Base-by-base conservation (phyloP, 2,888 invertebrate species). In the Heteromyza rotundicornis region DNA sequence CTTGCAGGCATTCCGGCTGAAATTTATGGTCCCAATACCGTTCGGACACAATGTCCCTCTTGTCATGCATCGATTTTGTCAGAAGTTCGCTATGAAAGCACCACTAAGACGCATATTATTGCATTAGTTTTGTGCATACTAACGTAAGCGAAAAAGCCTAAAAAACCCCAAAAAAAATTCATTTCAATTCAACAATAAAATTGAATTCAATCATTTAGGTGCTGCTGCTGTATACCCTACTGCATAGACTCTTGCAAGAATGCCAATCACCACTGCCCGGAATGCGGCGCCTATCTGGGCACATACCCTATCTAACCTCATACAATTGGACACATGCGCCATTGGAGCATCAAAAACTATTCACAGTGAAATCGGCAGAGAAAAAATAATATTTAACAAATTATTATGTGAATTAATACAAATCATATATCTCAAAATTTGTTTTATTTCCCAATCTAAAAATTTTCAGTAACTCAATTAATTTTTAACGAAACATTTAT, bases 211-310 rank as follows among this genome's bases (percentile, higher is more conserved):
- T 7, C 27, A 7, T 62, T 55, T 16, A 73, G 69, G 20, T 78
- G 75, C 47, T 78, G 76, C 61, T 70, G 68, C 32, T 77, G 79
- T 60, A 68, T 79, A 27, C 79, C 77, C 0, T 77, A 77, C 56
- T 72, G 69, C 40, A 59, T 72, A 59, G 66, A 81, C 51, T 75
- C 70, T 40, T 80, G 80, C 59, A 77, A 77, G 64, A 78, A 69
- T 64, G 73, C 78, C 27, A 70, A 72, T 2, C 80, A 80, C 63
- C 70, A 64, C 44, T 80, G 81, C 64, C 60, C 63, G 47, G 68
- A 66, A 53, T 81, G 80, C 52, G 71, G 75, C 53, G 68, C 74
- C 40, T 80, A 69, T 53, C 57, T 81, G 54, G 81, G 80, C 3
- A 57, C 64, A 50, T 71, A 72, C 61, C 68, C 69, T 8, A 77